A percentile compares a stretch with the other conserved stretches of the same genome.
These are phyloP conservation scores for Synanthedon tipuliformis DNA, from an alignment of 2,888 invertebrate genomes.

Conservation along the genomic window DNA sequence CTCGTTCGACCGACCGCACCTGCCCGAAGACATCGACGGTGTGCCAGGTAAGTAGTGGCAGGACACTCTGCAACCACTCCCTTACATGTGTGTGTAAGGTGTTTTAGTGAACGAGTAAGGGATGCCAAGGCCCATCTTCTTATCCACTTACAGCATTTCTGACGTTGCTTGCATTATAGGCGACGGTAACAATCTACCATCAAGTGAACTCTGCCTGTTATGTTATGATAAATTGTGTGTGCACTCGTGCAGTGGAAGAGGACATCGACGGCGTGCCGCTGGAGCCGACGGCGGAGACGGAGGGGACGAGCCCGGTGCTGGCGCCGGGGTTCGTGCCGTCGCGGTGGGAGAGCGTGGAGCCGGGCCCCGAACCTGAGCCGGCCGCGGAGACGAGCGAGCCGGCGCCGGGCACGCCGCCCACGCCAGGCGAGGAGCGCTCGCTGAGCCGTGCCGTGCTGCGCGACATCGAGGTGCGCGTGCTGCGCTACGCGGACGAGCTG, in stretches of 20 bases:
- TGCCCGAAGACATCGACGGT: constrained; percentile 38
- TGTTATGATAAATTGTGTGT: neutral
- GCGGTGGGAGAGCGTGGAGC: constrained; percentile 97
- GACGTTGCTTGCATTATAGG: too few relatives aligned
- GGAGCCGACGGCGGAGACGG: constrained; percentile 36
- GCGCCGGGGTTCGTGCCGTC: constrained; percentile 85
- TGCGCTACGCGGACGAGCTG: constrained; percentile 96
- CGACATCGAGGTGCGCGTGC: constrained; percentile 94
- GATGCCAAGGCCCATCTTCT: too few relatives aligned
- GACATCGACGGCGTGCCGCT: constrained; percentile 82
- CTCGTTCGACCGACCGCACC: constrained; percentile 12
- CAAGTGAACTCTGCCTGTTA: too few relatives aligned
- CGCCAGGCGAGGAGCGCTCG: constrained; percentile 33
- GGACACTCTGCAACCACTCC: too few relatives aligned
- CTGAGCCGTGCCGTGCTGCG: constrained; percentile 81
- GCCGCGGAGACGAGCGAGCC: constrained; percentile 42
- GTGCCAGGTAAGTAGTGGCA: constrained; percentile 27
- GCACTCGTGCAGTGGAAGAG: constrained; percentile 69
- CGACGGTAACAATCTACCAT: too few relatives aligned
- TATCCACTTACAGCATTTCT: too few relatives aligned
- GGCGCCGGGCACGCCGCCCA: constrained; percentile 13
- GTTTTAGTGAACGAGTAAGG: too few relatives aligned
- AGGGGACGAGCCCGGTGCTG: constrained; percentile 36
- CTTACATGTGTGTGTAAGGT: too few relatives aligned
- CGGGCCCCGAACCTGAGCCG: constrained; percentile 78